These are phyloP conservation scores for Nematostella vectensis DNA, from an alignment of 92 coral and sea anemone genomes.

Conservation along the genomic window DNA sequence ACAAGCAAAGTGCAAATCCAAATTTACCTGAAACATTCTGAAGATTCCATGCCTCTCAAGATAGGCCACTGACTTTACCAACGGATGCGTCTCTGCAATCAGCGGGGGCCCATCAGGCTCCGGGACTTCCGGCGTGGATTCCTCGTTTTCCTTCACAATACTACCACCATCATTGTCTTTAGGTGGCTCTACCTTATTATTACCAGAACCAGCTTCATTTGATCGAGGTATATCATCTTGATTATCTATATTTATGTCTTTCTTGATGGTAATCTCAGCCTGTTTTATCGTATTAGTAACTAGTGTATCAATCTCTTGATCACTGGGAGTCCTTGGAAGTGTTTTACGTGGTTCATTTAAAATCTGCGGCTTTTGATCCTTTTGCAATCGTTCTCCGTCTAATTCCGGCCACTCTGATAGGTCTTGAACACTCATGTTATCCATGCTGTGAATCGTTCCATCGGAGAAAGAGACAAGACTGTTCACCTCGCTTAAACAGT, in stretches of 20 bases:
- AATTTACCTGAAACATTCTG: conserved; percentile 69
- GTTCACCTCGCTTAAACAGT: conserved; percentile 5
- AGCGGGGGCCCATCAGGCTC: background rate
- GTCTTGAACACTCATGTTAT: background rate
- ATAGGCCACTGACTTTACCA: conserved; percentile 56
- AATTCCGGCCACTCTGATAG: background rate
- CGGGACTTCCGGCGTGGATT: conserved; percentile 4
- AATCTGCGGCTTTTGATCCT: background rate
- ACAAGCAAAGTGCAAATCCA: background rate
- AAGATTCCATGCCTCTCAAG: conserved; percentile 56
- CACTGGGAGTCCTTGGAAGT: background rate
- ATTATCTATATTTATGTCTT: background rate
- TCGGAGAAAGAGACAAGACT: conserved; percentile 8
- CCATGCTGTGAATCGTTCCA: conserved; percentile 2
- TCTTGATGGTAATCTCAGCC: background rate
- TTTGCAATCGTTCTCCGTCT: background rate
- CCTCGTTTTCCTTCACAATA: conserved; percentile 5
- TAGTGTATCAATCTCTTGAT: background rate
- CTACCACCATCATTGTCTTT: background rate
- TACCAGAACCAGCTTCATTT: background rate
- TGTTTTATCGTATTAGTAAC: background rate
- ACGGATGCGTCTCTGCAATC: conserved; percentile 38
- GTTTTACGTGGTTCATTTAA: background rate
- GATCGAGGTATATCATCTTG: background rate
- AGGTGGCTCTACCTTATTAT: background rate